Evolutionary conservation across 2,888 invertebrate species (phyloP).

Genomic region (Helobdella robusta): DNA sequence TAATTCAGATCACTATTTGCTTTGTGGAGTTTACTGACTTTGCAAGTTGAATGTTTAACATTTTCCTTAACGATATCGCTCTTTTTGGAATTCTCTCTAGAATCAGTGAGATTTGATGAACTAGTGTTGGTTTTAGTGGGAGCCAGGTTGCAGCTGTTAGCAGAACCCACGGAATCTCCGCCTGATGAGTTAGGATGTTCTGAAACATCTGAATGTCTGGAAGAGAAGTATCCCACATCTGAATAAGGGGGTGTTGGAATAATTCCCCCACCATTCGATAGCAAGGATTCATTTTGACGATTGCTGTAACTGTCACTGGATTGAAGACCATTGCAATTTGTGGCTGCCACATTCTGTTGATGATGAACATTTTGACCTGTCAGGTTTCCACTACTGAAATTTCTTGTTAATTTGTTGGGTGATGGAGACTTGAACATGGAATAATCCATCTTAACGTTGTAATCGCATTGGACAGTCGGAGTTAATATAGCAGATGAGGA

Average conservation of each 20-base stretch:
- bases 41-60: too few species aligned
- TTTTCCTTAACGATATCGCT: not conserved
- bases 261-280: not conserved
- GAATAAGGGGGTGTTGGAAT: slow-evolving; percentile 18
- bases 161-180: slow-evolving; percentile 18
- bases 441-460: too few species aligned
- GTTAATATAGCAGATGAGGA: too few species aligned
- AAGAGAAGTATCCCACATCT: slow-evolving; percentile 27
- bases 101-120: not conserved
- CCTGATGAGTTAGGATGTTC: slow-evolving; percentile 8
- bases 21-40: too few species aligned
- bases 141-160: slow-evolving; percentile 20
- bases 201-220: slow-evolving; percentile 12
- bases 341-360: too few species aligned
- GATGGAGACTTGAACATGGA: slow-evolving; percentile 24
- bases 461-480: too few species aligned
- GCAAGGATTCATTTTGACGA: too few species aligned
- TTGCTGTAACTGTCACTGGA: too few species aligned
- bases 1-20: too few species aligned
- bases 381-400: not conserved
- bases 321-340: too few species aligned
- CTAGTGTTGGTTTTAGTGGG: too few species aligned
- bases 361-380: too few species aligned
- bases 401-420: not conserved
- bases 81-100: not conserved